Evolutionary conservation across 2,888 invertebrate species (phyloP).

Genomic region (Hypolimnas misippus): DNA sequence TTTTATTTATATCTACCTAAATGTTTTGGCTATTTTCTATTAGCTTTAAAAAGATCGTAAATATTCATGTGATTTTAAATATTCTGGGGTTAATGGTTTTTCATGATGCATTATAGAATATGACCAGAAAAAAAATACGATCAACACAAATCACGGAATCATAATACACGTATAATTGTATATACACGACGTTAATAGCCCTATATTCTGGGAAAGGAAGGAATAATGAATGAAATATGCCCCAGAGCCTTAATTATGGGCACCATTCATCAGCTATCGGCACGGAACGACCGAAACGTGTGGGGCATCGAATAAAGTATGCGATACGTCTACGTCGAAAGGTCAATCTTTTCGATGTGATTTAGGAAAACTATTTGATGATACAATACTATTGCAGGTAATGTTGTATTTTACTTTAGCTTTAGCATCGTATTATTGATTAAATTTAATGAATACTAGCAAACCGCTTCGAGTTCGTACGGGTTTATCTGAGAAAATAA

Average conservation of each 20-base stretch:
- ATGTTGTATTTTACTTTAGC: not conserved
- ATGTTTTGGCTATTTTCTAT: not conserved
- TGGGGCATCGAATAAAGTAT: conserved; percentile 37
- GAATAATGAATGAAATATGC: conserved; percentile 40
- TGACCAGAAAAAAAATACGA: no score
- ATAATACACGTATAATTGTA: not conserved
- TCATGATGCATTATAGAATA: no score
- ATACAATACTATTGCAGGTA: conserved; percentile 10
- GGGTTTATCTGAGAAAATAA: no score
- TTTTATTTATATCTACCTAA: not conserved
- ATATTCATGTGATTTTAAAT: no score
- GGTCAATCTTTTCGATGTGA: conserved; percentile 34
- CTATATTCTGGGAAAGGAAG: conserved; percentile 23
- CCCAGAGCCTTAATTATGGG: conserved; percentile 38
- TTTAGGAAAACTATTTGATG: conserved; percentile 24
- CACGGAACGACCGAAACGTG: conserved; percentile 39
- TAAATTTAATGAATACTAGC: no score
- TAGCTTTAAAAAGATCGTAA: no score
- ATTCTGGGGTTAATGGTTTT: no score
- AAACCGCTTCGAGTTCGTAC: no score
- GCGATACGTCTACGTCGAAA: conserved; percentile 36
- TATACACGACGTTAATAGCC: not conserved
- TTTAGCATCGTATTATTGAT: no score
- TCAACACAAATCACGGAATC: not conserved
- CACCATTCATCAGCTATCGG: conserved; percentile 39